Percentiles rank a stretch among this genome's conserved stretches.
Evolutionary conservation across 2,797 vertebrate genomes (phyloP).

Genomic region (Myotis planiceps): DNA sequence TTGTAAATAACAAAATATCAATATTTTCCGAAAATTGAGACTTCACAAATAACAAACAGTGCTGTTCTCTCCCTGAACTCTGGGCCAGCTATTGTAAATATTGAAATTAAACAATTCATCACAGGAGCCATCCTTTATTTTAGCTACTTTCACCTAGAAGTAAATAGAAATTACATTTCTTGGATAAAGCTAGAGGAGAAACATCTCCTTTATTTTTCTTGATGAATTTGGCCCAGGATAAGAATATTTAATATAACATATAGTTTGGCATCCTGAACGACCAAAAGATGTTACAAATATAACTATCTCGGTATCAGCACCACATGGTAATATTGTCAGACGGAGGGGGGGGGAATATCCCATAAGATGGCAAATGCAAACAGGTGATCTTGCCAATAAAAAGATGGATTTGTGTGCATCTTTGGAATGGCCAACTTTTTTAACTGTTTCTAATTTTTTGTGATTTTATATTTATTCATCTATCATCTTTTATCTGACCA

Average conservation of each 20-base stretch:
- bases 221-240: slow-evolving; percentile 53
- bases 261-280: slow-evolving; percentile 51
- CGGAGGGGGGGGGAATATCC: not conserved
- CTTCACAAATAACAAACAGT: slow-evolving; percentile 63
- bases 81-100: slow-evolving; percentile 63
- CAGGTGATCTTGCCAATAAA: slow-evolving; percentile 7
- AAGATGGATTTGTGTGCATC: not conserved
- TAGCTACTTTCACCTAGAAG: slow-evolving; percentile 44
- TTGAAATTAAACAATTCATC: slow-evolving; percentile 70
- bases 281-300: slow-evolving; percentile 43
- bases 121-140: slow-evolving; percentile 53
- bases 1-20: slow-evolving; percentile 73
- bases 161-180: slow-evolving; percentile 58
- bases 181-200: slow-evolving; percentile 40
- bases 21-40: slow-evolving; percentile 66
- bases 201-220: slow-evolving; percentile 49
- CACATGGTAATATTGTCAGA: not conserved
- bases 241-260: slow-evolving; percentile 61
- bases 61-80: slow-evolving; percentile 40
- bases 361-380: not conserved
- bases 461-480: slow-evolving; percentile 25
- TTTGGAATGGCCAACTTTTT: not conserved
- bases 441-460: not conserved
- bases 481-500: slow-evolving; percentile 33
- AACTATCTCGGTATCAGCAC: slow-evolving; percentile 46